phyloP scores from a whole-genome alignment of 2,797 vertebrate genomes.

The Spheniscus humboldti region DNA sequence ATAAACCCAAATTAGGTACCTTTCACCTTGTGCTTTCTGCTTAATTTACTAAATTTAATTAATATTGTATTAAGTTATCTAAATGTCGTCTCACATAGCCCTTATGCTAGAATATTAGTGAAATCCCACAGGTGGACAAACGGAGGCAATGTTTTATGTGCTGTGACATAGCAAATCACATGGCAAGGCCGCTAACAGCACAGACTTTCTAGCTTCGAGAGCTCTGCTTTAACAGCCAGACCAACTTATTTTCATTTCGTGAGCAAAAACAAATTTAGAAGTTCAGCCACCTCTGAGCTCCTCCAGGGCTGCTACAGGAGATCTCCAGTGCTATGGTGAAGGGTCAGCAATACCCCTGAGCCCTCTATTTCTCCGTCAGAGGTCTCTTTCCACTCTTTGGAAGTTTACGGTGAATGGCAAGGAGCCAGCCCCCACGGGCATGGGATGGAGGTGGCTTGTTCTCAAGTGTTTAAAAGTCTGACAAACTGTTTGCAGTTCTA shows the following conservation, averaged over 20 bases:
- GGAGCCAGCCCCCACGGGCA: slow-evolving; percentile 11
- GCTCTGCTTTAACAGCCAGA: background rate
- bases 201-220: background rate
- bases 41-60: background rate
- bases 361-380: background rate
- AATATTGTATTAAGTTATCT: background rate
- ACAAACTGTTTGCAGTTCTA: slow-evolving; percentile 48
- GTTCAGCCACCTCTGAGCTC: background rate
- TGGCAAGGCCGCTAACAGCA: accelerated
- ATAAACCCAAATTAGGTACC: background rate
- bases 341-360: background rate
- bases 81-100: background rate
- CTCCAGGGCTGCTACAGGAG: background rate
- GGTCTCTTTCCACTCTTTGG: background rate
- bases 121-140: background rate
- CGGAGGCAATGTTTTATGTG: accelerated
- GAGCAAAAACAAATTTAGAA: background rate
- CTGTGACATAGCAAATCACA: background rate
- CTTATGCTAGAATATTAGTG: background rate
- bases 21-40: background rate
- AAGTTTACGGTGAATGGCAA: background rate
- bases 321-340: background rate
- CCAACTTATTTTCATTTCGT: background rate
- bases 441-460: background rate
- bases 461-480: slow-evolving; percentile 15